phyloP scores from a whole-genome alignment of 2,888 invertebrate genomes.

The Epicampocera succincta region DNA sequence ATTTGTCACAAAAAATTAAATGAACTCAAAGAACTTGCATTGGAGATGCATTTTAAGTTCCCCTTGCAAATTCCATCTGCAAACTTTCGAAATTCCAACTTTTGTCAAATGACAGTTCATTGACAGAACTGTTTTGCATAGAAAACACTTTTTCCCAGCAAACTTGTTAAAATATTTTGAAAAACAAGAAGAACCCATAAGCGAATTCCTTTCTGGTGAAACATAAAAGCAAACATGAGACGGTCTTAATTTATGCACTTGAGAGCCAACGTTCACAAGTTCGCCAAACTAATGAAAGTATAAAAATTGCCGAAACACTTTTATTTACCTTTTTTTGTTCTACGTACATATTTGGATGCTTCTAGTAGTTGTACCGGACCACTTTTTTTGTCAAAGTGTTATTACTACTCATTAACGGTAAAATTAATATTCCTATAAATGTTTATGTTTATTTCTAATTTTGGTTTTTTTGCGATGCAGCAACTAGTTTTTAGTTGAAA shows the following conservation, averaged over 20 bases:
- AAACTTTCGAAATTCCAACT: too few species aligned
- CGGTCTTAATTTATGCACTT: neutral
- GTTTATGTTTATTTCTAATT: neutral
- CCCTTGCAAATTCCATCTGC: too few species aligned
- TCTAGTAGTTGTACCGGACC: too few species aligned
- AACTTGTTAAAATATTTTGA: neutral
- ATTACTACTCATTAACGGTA: conserved; percentile 17
- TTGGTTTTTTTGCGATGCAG: neutral
- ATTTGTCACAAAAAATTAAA: too few species aligned
- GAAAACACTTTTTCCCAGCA: too few species aligned
- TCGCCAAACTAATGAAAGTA: neutral
- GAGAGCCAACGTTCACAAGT: neutral
- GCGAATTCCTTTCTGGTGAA: neutral
- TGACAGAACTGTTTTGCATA: too few species aligned
- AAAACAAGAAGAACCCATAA: neutral
- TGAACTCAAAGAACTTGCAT: too few species aligned
- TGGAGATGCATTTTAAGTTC: too few species aligned
- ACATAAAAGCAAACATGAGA: neutral
- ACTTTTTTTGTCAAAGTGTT: neutral
- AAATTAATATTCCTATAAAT: neutral
- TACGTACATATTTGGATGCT: too few species aligned
- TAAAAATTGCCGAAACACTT: too few species aligned
- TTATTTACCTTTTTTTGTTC: too few species aligned
- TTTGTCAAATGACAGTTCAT: too few species aligned
- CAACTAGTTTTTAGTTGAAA: conserved; percentile 9